These are phyloP conservation scores for Drosophila sp. DNA, from an alignment of 1,140 invertebrate genomes.

Conservation along the genomic window DNA sequence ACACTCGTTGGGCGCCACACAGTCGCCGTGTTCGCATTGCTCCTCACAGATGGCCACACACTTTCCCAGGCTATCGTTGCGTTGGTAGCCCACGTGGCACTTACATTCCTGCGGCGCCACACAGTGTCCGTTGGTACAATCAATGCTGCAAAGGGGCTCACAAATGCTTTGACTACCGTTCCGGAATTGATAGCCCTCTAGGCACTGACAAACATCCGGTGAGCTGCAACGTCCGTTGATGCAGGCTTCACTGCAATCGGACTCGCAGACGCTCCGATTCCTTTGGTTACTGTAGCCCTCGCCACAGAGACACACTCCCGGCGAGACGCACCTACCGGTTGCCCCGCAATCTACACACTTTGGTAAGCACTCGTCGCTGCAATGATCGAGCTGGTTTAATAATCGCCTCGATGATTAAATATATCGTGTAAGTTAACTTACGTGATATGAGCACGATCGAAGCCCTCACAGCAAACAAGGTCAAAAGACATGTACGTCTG, in stretches of 20 bases:
- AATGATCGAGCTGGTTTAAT: neutral
- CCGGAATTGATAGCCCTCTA: slow-evolving; percentile 44
- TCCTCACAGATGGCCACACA: slow-evolving; percentile 86
- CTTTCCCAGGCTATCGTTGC: slow-evolving; percentile 79
- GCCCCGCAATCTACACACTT: slow-evolving; percentile 64
- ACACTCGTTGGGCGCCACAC: slow-evolving; percentile 86
- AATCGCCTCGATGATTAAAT: neutral
- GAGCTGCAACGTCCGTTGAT: slow-evolving; percentile 84
- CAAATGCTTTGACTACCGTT: slow-evolving; percentile 59
- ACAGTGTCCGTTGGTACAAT: slow-evolving; percentile 87
- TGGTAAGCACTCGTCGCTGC: slow-evolving; percentile 56
- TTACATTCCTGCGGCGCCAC: slow-evolving; percentile 85
- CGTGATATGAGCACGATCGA: slow-evolving; percentile 52
- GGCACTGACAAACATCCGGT: slow-evolving; percentile 84
- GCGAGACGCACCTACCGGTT: slow-evolving; percentile 62
- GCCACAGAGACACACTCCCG: slow-evolving; percentile 59
- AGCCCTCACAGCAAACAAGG: slow-evolving; percentile 72
- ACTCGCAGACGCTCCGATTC: slow-evolving; percentile 58
- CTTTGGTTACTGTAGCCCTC: slow-evolving; percentile 60
- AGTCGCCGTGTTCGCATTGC: slow-evolving; percentile 87
- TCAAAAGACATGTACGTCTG: slow-evolving; percentile 64
- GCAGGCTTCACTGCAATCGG: slow-evolving; percentile 75
- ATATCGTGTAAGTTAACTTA: slow-evolving; percentile 43
- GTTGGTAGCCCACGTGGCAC: slow-evolving; percentile 86
- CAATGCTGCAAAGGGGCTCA: slow-evolving; percentile 82